Percentiles rank a stretch among this genome's conserved stretches.
Conservation (phyloP, 2,888 invertebrate genomes). For the Pocota personata region DNA sequence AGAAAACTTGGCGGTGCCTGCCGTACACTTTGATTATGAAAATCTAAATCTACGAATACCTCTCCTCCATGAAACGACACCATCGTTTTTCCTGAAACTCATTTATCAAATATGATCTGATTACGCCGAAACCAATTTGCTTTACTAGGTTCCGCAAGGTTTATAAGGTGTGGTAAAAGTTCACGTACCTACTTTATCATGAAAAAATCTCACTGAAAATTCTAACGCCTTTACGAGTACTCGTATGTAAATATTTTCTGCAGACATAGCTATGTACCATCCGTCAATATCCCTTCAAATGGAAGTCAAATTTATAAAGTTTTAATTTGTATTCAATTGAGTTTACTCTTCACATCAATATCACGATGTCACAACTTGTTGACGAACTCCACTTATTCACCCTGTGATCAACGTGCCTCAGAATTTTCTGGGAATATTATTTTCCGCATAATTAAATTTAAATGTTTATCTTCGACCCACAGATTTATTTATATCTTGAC, state of each 20-base stretch:
- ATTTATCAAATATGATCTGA: background rate
- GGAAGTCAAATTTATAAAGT: background rate
- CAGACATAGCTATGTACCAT: too few species aligned
- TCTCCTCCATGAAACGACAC: too few species aligned
- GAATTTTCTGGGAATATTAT: slow-evolving; percentile 34
- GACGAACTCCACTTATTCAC: background rate
- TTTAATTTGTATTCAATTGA: background rate
- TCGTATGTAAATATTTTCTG: background rate
- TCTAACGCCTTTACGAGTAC: too few species aligned
- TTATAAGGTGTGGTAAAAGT: background rate
- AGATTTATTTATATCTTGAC: slow-evolving; percentile 30
- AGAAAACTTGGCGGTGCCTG: too few species aligned
- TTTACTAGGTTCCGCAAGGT: too few species aligned
- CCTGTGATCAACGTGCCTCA: slow-evolving; percentile 13
- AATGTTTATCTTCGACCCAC: slow-evolving; percentile 41
- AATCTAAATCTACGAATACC: too few species aligned
- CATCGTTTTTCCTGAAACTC: too few species aligned
- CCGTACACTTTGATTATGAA: too few species aligned
- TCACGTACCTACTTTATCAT: background rate
- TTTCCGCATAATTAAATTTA: slow-evolving; percentile 44
- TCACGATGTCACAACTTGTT: background rate
- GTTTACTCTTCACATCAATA: background rate
- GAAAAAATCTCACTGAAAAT: background rate
- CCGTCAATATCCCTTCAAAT: too few species aligned
- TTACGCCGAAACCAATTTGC: too few species aligned